phyloP scores from a whole-genome alignment of 2,888 invertebrate genomes.

The Xylota segnis region DNA sequence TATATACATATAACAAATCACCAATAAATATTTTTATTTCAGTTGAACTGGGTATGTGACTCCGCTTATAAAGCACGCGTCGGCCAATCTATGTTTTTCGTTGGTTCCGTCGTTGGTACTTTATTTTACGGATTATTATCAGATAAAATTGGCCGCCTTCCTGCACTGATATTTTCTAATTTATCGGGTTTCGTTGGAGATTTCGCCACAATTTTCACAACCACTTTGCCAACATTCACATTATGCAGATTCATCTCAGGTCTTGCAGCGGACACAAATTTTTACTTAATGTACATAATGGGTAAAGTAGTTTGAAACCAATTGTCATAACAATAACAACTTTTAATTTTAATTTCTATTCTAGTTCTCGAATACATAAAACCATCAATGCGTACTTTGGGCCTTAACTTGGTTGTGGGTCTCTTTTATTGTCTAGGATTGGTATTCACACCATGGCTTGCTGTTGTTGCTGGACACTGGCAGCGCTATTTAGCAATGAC shows the following conservation, averaged over 20 bases:
- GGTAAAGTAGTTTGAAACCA: conserved; percentile 81
- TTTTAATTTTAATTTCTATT: conserved; percentile 36
- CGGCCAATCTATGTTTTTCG: conserved; percentile 87
- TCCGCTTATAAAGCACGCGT: conserved; percentile 87
- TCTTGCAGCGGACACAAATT: conserved; percentile 87
- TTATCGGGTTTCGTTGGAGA: conserved; percentile 86
- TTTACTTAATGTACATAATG: conserved; percentile 88
- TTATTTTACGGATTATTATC: conserved; percentile 86
- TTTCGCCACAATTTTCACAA: conserved; percentile 85
- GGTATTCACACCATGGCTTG: conserved; percentile 86
- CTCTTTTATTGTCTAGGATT: conserved; percentile 87
- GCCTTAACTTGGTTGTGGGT: conserved; percentile 87
- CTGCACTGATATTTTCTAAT: conserved; percentile 86
- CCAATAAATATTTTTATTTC: conserved; percentile 23
- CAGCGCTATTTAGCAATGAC: conserved; percentile 85
- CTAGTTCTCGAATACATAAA: conserved; percentile 87
- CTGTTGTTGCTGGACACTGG: conserved; percentile 85
- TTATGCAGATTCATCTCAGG: conserved; percentile 87
- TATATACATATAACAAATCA: background rate
- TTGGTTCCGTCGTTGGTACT: conserved; percentile 87
- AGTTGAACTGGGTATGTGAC: conserved; percentile 87
- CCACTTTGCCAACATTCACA: conserved; percentile 85
- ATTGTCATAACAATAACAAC: conserved; percentile 44
- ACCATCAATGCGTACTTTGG: conserved; percentile 86
- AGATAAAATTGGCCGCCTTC: conserved; percentile 86